Evolutionary conservation across 1,140 invertebrate species (phyloP), one percentile per base, ranked within the genome.

Genomic region (Dendroctonus valens): DNA sequence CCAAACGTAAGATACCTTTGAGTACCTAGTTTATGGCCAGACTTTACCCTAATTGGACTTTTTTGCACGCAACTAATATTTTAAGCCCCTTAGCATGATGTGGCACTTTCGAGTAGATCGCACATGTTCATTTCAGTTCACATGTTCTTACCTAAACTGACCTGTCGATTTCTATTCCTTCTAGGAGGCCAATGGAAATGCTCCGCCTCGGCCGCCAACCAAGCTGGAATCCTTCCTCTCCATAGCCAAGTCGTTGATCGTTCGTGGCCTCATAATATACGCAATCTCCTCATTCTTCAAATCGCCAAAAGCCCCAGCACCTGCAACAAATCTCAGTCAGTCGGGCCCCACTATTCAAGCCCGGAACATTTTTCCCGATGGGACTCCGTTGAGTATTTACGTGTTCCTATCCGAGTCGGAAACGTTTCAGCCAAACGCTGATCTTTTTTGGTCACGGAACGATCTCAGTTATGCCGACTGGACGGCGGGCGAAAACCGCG

Each of bases 401-500:
- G 86, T 97, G 11, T 99, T 94, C 82, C 72, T 97, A 54, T 91
- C 92, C 12, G 94, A 98, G 79, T 81, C 87, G 68, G 86, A 90
- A 74, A 81, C 85, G 67, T 86, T 92, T 71, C 81, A 83, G 12
- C 80, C 94, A 76, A 75, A 83, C 5, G 76, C 83, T 6, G 81
- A 87, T 62, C 83, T 98, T 52, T 83, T 98, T 69, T 99, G 97
- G 96, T 81, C 86, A 40, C 86, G 97, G 78, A 85, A 87, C 72
- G 86, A 87, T 69, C 78, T 99, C 37, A 80, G 90, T 6, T 99
- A 99, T 83, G 97, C 96, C 7, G 96, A 99, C 79, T 99, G 97
- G 97, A 82, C 80, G 65, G 84, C 87, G 57, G 97, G 97, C 0
- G 82, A 85, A 3, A 84, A 91, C 79, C 80, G 81, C 15, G 94